phyloP scores from a whole-genome alignment of 1,140 invertebrate genomes.

The Lasioglossum baleicum region DNA sequence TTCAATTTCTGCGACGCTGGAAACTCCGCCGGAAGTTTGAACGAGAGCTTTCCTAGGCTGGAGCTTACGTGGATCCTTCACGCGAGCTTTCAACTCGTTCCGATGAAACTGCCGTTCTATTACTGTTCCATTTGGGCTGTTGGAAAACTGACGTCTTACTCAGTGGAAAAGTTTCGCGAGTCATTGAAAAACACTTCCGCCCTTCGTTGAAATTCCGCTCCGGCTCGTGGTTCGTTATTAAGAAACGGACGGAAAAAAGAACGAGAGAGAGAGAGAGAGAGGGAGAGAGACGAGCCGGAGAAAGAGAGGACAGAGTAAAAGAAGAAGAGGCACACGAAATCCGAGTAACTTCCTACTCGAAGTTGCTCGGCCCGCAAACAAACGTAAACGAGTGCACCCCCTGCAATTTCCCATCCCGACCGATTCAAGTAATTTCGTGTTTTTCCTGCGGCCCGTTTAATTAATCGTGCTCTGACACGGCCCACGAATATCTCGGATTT shows the following conservation, averaged over 20 bases:
- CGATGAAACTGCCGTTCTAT: slow-evolving; percentile 59
- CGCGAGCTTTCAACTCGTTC: slow-evolving; percentile 57
- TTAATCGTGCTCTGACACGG: background rate
- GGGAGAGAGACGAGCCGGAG: background rate
- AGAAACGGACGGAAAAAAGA: slow-evolving; percentile 5
- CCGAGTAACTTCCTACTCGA: background rate
- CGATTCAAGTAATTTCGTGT: background rate
- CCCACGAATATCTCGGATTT: background rate
- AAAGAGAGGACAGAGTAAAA: background rate
- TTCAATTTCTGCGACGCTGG: slow-evolving; percentile 58
- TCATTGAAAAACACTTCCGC: slow-evolving; percentile 50
- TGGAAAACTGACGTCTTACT: slow-evolving; percentile 54
- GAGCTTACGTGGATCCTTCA: slow-evolving; percentile 44
- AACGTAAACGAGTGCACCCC: background rate
- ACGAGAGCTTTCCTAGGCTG: slow-evolving; percentile 20
- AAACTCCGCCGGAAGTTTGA: slow-evolving; percentile 57
- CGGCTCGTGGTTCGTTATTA: slow-evolving; percentile 31
- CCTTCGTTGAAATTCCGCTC: slow-evolving; percentile 23
- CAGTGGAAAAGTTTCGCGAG: slow-evolving; percentile 46
- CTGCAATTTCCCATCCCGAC: background rate
- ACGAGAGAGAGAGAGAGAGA: too few species aligned
- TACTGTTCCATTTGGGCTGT: slow-evolving; percentile 54
- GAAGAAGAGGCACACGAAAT: background rate
- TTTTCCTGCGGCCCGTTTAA: background rate
- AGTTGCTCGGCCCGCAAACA: background rate